Evolutionary conservation across 2,113 vertebrate genomes (phyloP), one percentile per base, ranked within the genome.

Genomic region (Tamias sibiricus): DNA sequence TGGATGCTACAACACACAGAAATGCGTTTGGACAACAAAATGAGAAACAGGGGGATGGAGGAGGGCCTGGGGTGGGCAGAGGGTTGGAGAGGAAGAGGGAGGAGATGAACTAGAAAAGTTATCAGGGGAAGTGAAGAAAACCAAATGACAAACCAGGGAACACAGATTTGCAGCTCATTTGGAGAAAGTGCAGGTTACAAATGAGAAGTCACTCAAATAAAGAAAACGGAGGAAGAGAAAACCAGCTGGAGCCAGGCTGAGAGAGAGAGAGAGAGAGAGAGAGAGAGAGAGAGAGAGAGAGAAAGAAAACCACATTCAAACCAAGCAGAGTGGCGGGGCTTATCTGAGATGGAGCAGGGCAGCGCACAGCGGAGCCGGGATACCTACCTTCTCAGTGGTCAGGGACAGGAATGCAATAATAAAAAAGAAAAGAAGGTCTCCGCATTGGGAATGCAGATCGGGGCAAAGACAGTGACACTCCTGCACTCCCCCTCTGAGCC

Each of bases 351-450:
- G 99, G 99, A 99, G 99, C 99, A 99, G 99, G 99, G 99, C 99
- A 98, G 94, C 76, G 87, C 82, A 88, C 93, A 97, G 97, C 95
- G 49, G 95, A 99, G 99, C 99, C 98, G 99, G 99, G 97, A 99
- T 99, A 99, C 99, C 99, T 99, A 99, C 99, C 99, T 99, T 99
- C 93, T 99, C 99, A 99, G 99, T 99, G 98, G 99, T 99, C 99
- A 99, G 99, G 99, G 99, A 99, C 99, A 99, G 99, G 99, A 99
- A 99, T 99, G 99, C 99, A 99, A 99, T 99, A 99, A 99, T 99
- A 98, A 98, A 99, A 99, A 99, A 99, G 99, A 99, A 99, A 99
- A 99, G 99, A 99, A 99, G 99, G 99, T 99, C 99, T 99, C 99
- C 99, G 99, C 99, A 99, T 99, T 98, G 99, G 99, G 99, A 99